Conservation (phyloP, 2,797 vertebrate genomes). For the Lagodon rhomboides region DNA sequence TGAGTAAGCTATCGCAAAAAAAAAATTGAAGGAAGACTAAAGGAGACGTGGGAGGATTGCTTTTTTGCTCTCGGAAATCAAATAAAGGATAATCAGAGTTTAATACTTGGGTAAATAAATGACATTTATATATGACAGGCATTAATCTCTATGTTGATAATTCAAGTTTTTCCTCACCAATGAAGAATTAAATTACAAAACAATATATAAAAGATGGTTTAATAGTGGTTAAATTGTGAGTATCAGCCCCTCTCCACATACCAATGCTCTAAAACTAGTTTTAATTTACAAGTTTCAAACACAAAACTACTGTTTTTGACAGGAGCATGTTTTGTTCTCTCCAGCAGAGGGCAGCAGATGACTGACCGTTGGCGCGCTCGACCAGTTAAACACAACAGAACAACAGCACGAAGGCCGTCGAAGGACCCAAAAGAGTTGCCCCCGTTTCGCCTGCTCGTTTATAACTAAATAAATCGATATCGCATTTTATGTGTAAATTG, state of each 20-base stretch:
- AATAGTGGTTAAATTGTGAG: background rate
- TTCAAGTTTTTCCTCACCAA: too few species aligned
- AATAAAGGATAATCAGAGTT: background rate
- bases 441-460: slow-evolving; percentile 15
- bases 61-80: background rate
- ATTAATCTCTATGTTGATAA: too few species aligned
- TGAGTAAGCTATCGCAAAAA: too few species aligned
- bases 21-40: too few species aligned
- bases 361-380: background rate
- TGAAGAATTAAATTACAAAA: too few species aligned
- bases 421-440: slow-evolving; percentile 33
- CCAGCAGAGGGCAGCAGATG: slow-evolving; percentile 4
- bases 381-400: background rate
- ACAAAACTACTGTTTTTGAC: background rate
- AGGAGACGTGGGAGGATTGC: too few species aligned
- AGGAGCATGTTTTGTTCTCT: too few species aligned
- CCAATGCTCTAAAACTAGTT: background rate
- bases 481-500: rapidly evolving
- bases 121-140: background rate
- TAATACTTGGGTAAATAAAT: background rate
- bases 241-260: background rate
- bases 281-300: background rate
- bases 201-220: background rate
- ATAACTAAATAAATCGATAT: background rate
- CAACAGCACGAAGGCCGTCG: background rate